A percentile compares a stretch with the other conserved stretches of the same genome.
Evolutionary conservation across 2,888 invertebrate genomes (phyloP).

Genomic region (Diarsia dahlii): DNA sequence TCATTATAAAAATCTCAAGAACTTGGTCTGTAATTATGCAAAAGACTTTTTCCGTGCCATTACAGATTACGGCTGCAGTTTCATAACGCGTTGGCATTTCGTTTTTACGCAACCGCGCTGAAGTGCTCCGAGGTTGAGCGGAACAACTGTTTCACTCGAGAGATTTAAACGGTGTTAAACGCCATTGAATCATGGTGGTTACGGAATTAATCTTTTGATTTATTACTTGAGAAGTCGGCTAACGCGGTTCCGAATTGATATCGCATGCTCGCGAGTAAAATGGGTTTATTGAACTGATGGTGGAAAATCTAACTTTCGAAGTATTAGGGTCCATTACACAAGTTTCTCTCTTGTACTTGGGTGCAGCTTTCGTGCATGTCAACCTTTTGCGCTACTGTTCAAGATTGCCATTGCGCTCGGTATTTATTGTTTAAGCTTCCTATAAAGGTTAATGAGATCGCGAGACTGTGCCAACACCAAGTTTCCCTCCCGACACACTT

Average conservation of each 20-base stretch:
- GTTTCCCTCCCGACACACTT: conserved; percentile 56
- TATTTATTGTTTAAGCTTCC: conserved; percentile 53
- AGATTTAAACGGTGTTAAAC: conserved; percentile 66
- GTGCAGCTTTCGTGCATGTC: conserved; percentile 35
- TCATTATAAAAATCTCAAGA: conserved; percentile 59
- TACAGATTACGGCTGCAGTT: conserved; percentile 64
- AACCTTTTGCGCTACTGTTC: conserved; percentile 30
- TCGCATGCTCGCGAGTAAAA: conserved; percentile 36
- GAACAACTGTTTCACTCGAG: conserved; percentile 64
- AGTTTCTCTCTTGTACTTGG: conserved; percentile 34
- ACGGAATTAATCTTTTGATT: conserved; percentile 64
- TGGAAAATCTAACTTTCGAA: conserved; percentile 52
- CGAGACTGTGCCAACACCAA: conserved; percentile 36
- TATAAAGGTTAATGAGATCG: conserved; percentile 60
- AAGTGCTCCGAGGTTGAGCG: conserved; percentile 58
- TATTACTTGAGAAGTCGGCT: conserved; percentile 48
- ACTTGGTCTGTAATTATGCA: conserved; percentile 58
- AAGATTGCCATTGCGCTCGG: conserved; percentile 20
- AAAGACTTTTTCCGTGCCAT: conserved; percentile 59
- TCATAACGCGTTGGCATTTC: conserved; percentile 73
- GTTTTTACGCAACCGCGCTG: conserved; percentile 74
- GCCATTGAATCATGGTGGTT: conserved; percentile 52
- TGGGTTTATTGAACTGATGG: conserved; percentile 53
- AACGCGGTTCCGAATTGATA: conserved; percentile 43
- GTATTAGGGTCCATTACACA: conserved; percentile 29